Conservation (phyloP, 1,140 invertebrate genomes). For the Druon quercuslanigerum region DNA sequence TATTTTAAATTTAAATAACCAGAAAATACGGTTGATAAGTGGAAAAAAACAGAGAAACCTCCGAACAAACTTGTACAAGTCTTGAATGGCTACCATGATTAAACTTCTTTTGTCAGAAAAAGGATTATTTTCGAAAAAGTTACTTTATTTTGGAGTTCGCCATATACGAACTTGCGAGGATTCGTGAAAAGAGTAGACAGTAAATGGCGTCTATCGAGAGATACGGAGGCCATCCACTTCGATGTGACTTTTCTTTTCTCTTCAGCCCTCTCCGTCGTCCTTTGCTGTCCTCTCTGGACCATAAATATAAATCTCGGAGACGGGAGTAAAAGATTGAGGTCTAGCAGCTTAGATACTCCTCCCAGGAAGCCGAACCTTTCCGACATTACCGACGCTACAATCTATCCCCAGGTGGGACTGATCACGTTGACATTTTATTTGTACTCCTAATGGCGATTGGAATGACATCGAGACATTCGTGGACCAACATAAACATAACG, state of each 20-base stretch:
- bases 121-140: no score
- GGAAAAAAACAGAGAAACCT: no score
- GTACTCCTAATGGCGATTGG: constrained; percentile 40
- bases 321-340: constrained; percentile 41
- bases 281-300: constrained; percentile 39
- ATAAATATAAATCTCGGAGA: constrained; percentile 54
- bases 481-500: not conserved
- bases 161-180: not conserved
- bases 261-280: constrained; percentile 43
- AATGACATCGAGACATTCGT: constrained; percentile 20
- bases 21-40: no score
- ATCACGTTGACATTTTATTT: constrained; percentile 52
- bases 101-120: no score
- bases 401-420: constrained; percentile 39
- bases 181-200: not conserved
- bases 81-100: no score
- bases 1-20: no score
- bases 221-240: constrained; percentile 15
- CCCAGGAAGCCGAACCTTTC: constrained; percentile 48
- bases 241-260: constrained; percentile 39
- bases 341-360: constrained; percentile 42
- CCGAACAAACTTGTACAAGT: no score
- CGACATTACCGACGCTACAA: constrained; percentile 41
- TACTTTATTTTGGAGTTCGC: no score
- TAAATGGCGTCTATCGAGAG: constrained; percentile 18